Conservation (phyloP, 1,140 invertebrate species). For the Drosophila fuyamai region DNA sequence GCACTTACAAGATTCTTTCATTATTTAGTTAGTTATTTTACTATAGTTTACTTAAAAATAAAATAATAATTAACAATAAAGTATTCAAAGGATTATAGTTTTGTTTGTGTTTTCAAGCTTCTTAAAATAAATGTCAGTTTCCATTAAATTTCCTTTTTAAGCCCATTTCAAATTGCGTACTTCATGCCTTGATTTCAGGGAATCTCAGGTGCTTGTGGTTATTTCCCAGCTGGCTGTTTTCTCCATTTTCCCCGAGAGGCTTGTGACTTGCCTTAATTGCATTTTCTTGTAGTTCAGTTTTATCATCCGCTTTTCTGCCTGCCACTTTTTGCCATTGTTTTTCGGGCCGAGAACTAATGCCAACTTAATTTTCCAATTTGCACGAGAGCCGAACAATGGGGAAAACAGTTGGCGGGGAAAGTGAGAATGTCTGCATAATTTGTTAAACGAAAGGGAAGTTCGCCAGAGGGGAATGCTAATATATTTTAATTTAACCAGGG, state of each 20-base stretch:
- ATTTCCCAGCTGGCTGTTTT: slow-evolving; percentile 2
- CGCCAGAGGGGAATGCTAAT: not conserved
- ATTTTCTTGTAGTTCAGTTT: slow-evolving; percentile 22
- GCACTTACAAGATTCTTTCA: no score
- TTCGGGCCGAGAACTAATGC: slow-evolving; percentile 8
- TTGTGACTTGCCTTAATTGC: slow-evolving; percentile 28
- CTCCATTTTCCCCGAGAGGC: not conserved
- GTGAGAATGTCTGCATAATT: slow-evolving; percentile 5
- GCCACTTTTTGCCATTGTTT: slow-evolving; percentile 9
- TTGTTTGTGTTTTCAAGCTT: no score
- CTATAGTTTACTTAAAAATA: no score
- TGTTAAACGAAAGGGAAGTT: not conserved
- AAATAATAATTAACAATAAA: no score
- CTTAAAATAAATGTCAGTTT: no score
- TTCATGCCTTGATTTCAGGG: not conserved
- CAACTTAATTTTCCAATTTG: slow-evolving; percentile 22
- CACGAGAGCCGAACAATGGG: slow-evolving; percentile 7
- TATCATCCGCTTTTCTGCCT: not conserved
- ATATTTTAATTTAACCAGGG: slow-evolving; percentile 5
- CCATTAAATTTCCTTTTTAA: not conserved
- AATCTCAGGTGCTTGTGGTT: not conserved
- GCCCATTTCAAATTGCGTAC: no score
- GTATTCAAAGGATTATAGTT: no score
- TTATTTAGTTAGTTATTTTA: no score
- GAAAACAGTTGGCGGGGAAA: slow-evolving; percentile 4